Base-by-base conservation (phyloP, 2,113 vertebrate genomes). In the Gobiocypris rarus region DNA sequence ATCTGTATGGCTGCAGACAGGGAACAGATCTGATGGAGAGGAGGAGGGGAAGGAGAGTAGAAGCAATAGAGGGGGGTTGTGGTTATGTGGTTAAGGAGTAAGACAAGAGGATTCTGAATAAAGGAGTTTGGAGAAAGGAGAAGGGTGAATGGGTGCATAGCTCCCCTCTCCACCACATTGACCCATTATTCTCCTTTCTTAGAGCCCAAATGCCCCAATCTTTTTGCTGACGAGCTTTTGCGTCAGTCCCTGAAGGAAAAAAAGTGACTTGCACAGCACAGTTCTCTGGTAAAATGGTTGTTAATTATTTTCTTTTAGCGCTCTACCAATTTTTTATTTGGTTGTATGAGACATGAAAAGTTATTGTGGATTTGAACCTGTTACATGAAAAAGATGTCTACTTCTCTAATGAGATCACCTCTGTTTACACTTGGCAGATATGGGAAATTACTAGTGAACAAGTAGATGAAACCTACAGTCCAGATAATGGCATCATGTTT, bases 1-100 rank as follows among this genome's bases (percentile, higher is more conserved):
- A 85, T 90, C 76, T 91, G 86, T 88, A 80, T 82, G 75, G 63
- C 78, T 85, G 50, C 83, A 86, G 85, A 84, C 78, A 75, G 86
- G 83, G 84, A 89, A 63, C 38, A 71, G 59, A 83, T 85, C 88
- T 87, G 50, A 84, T 79, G 48, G 11, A 38, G 83, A 54, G 61
- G 88, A 65, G 85, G 83, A 86, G 83, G 28, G 26, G 86, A 67
- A 41, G 52, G 31, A 34, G 63, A 73, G 69, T 22, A 45, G 38
- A 41, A 31, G 50, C 77, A 67, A 38, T 38, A 48, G 59, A 48
- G 70, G 34, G 28, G 67, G 74, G 70, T 63, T 83, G 63, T 31
- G 56, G 65, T 59, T 76, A 65, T 28, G 80, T 58, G 58, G 75
- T 75, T 73, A 75, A 9, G 52, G 43, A 84, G 56, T 19, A 83